Percentiles rank a stretch among this genome's conserved stretches.
Evolutionary conservation across 2,113 vertebrate species (phyloP).

Genomic region (Mesembrinibis cayennensis): DNA sequence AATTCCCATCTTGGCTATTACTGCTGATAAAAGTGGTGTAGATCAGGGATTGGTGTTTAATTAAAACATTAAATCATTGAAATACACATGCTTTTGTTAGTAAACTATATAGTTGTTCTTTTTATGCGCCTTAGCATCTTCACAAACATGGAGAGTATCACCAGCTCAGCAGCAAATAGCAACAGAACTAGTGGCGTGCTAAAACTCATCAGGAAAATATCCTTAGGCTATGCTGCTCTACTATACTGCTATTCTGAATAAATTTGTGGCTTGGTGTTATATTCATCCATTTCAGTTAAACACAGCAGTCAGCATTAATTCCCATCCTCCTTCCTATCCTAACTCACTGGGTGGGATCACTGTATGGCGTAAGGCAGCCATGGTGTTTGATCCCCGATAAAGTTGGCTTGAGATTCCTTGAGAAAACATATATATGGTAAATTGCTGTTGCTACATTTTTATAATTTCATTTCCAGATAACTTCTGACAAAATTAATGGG

Average conservation of each 20-base stretch:
- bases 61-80: background rate
- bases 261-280: background rate
- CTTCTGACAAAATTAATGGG: background rate
- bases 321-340: background rate
- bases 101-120: background rate
- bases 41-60: background rate
- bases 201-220: constrained; percentile 34
- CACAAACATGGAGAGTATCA: background rate
- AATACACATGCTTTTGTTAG: background rate
- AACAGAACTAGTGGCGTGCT: background rate
- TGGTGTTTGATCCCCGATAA: background rate
- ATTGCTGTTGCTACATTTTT: background rate
- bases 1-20: background rate
- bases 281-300: constrained; percentile 1
- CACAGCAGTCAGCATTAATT: background rate
- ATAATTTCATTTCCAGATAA: background rate
- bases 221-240: constrained; percentile 11
- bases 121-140: constrained; percentile 6
- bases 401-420: background rate
- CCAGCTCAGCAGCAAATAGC: background rate
- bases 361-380: background rate
- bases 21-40: background rate
- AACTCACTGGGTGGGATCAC: background rate
- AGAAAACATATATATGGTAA: background rate
- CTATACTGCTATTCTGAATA: background rate